Evolutionary conservation across 1,140 invertebrate genomes (phyloP).

Genomic region (Drosophila pachea): DNA sequence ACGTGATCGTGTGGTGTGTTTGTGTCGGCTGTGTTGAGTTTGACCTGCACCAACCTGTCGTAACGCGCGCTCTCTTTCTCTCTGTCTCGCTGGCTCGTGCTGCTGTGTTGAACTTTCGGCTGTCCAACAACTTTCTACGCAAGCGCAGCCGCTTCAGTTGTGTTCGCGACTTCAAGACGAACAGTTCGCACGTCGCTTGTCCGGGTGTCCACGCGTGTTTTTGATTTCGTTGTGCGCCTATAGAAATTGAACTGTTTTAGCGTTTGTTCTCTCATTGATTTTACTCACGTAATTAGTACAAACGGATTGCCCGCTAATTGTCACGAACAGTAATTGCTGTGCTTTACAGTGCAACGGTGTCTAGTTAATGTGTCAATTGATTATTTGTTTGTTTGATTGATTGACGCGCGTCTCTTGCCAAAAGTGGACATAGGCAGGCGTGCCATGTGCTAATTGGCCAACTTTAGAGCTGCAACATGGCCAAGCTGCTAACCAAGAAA

Average conservation of each 20-base stretch:
- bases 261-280: slow-evolving; percentile 41
- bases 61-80: background rate
- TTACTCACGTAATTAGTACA: slow-evolving; percentile 76
- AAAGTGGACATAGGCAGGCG: background rate
- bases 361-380: slow-evolving; percentile 70
- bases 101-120: slow-evolving; percentile 5
- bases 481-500: slow-evolving; percentile 56
- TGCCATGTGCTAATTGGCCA: slow-evolving; percentile 39
- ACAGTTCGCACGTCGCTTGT: slow-evolving; percentile 21
- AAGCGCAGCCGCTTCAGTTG: slow-evolving; percentile 43
- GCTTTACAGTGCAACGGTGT: slow-evolving; percentile 21
- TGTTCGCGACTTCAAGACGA: slow-evolving; percentile 54
- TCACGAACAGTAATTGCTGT: slow-evolving; percentile 57
- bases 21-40: slow-evolving; percentile 52
- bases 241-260: no score
- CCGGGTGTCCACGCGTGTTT: no score
- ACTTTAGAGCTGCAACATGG: slow-evolving; percentile 31
- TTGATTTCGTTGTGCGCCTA: background rate
- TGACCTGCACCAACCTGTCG: slow-evolving; percentile 68
- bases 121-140: slow-evolving; percentile 55
- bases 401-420: slow-evolving; percentile 24
- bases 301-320: slow-evolving; percentile 76
- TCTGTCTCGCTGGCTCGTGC: slow-evolving; percentile 3
- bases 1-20: slow-evolving; percentile 47
- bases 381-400: slow-evolving; percentile 27